Percentiles rank a stretch among this genome's conserved stretches.
Conservation (phyloP, 2,113 vertebrate species). For the Okapia johnstoni region DNA sequence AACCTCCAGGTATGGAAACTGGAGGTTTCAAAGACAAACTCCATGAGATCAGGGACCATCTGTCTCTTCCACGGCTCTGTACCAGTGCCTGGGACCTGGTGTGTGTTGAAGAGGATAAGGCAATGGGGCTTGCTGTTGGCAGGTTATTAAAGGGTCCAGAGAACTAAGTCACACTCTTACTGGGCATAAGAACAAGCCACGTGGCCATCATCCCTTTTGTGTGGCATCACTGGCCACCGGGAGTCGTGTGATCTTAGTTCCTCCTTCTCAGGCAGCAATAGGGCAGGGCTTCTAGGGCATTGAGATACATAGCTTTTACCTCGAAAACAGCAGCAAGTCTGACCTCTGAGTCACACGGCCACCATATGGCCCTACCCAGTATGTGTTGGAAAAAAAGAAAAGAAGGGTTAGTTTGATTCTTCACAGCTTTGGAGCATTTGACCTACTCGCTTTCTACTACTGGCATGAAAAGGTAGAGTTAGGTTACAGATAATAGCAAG, state of each 20-base stretch:
- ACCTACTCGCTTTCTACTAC: background rate
- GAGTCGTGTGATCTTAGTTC: no score
- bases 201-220: background rate
- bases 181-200: rapidly evolving
- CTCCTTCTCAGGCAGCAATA: background rate
- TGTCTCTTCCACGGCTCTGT: background rate
- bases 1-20: rapidly evolving
- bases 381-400: background rate
- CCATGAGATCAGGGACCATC: rapidly evolving
- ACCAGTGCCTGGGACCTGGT: background rate
- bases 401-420: background rate
- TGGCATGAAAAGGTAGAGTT: background rate
- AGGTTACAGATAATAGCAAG: background rate
- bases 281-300: background rate
- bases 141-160: background rate
- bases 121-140: background rate
- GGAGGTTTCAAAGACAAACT: background rate
- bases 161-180: background rate
- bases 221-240: background rate
- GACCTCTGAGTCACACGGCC: background rate
- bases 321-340: background rate
- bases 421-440: background rate
- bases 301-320: background rate
- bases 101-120: background rate
- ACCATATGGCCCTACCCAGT: no score